phyloP scores from a whole-genome alignment of 2,888 invertebrate species.

The Malacosoma neustria region DNA sequence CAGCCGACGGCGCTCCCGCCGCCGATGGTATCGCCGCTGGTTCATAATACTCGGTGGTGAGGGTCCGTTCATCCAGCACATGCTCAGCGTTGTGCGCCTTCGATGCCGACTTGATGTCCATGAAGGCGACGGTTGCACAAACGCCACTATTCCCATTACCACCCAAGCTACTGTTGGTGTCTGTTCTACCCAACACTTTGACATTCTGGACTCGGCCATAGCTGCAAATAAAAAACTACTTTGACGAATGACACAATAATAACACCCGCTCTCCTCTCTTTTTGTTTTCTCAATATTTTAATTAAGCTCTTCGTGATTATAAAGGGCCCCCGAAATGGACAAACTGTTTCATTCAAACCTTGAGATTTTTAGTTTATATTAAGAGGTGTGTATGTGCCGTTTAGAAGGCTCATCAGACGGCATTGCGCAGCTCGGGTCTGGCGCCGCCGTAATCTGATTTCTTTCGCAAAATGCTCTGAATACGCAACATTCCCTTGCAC shows the following conservation, averaged over 20 bases:
- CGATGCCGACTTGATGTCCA: slow-evolving; percentile 97
- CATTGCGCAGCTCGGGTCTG: no score
- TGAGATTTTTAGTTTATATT: no score
- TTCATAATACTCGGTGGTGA: slow-evolving; percentile 94
- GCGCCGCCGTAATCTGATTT: no score
- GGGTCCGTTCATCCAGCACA: slow-evolving; percentile 88
- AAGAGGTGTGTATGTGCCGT: no score
- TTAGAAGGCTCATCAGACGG: no score
- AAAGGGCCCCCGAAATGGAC: no score
- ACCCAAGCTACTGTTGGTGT: slow-evolving; percentile 68
- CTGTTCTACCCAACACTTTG: slow-evolving; percentile 86
- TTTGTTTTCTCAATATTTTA: no score
- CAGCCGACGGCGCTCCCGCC: slow-evolving; percentile 71
- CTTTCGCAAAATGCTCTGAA: no score
- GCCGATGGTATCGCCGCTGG: slow-evolving; percentile 83
- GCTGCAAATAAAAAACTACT: slow-evolving; percentile 73
- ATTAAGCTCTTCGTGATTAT: no score
- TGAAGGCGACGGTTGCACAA: slow-evolving; percentile 94
- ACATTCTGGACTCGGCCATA: slow-evolving; percentile 99
- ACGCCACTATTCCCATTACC: slow-evolving; percentile 76
- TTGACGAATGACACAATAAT: slow-evolving; percentile 23
- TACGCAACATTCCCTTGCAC: no score
- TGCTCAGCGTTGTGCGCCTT: slow-evolving; percentile 95
- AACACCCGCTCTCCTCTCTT: no score
- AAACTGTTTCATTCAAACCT: no score